These are phyloP conservation scores for Bursaphelenchus mucronatus DNA, from an alignment of 1,140 invertebrate species.

Conservation along the genomic window DNA sequence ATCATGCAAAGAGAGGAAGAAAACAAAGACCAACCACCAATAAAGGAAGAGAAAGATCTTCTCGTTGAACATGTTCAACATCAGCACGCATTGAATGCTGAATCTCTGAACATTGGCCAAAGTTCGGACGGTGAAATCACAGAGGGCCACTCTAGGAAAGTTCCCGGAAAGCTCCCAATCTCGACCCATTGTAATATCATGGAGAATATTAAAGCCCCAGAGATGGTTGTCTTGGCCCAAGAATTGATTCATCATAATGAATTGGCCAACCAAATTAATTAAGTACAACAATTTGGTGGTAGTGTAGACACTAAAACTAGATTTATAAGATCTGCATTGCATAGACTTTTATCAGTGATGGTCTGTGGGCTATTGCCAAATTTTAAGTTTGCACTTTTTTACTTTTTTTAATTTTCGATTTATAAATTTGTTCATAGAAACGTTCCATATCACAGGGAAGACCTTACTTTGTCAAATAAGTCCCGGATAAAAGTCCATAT, in stretches of 20 bases:
- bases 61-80: constrained; percentile 58
- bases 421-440: no score
- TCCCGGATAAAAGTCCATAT: constrained; percentile 31
- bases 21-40: constrained; percentile 61
- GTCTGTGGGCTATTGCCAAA: no score
- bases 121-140: constrained; percentile 36
- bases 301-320: constrained; percentile 61
- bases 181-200: constrained; percentile 46
- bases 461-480: constrained; percentile 29
- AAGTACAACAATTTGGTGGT: constrained; percentile 64
- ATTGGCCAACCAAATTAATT: constrained; percentile 64
- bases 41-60: constrained; percentile 62
- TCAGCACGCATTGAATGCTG: constrained; percentile 60
- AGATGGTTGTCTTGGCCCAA: constrained; percentile 57
- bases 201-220: constrained; percentile 47
- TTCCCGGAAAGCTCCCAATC: constrained; percentile 57
- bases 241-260: constrained; percentile 65
- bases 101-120: constrained; percentile 60
- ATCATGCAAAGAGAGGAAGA: constrained; percentile 41
- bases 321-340: background rate
- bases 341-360: constrained; percentile 37
- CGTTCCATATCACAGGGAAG: no score
- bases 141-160: constrained; percentile 63
- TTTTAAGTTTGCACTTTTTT: background rate
- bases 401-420: no score